Evolutionary conservation across 2,797 vertebrate species (phyloP).

Genomic region (Liasis olivaceus): DNA sequence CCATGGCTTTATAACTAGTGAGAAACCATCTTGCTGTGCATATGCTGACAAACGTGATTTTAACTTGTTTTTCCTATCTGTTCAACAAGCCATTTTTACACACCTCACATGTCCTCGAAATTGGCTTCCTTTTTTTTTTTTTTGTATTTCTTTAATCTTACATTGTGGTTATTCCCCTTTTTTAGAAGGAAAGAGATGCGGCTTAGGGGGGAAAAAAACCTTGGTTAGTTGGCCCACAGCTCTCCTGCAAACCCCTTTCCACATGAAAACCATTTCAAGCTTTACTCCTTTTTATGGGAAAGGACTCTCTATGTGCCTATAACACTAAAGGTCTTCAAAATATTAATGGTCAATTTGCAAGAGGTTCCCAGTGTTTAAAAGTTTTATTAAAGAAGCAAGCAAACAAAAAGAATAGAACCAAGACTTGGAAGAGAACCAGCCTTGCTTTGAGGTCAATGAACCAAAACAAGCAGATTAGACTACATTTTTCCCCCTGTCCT

Average conservation of each 20-base stretch:
- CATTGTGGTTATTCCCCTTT: no score
- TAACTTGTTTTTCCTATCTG: slow-evolving; percentile 36
- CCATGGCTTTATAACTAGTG: slow-evolving; percentile 59
- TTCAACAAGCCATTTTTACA: slow-evolving; percentile 39
- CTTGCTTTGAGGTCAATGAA: not conserved
- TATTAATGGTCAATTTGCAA: not conserved
- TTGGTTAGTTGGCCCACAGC: not conserved
- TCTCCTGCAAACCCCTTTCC: not conserved
- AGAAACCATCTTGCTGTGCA: slow-evolving; percentile 55
- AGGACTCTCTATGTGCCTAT: not conserved
- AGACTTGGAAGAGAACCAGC: not conserved
- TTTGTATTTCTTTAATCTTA: not conserved
- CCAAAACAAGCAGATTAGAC: not conserved
- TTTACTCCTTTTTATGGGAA: not conserved
- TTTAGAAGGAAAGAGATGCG: not conserved
- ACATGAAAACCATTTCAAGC: not conserved
- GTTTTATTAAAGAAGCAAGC: no score
- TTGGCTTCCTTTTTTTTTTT: not conserved
- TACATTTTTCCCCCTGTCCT: not conserved
- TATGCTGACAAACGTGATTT: slow-evolving; percentile 56
- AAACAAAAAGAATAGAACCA: not conserved
- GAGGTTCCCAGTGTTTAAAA: not conserved
- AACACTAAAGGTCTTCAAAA: not conserved
- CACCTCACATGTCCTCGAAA: not conserved
- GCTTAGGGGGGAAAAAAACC: not conserved